These are phyloP conservation scores for Leucosticte australis DNA, from an alignment of 2,113 vertebrate genomes.

Conservation along the genomic window DNA sequence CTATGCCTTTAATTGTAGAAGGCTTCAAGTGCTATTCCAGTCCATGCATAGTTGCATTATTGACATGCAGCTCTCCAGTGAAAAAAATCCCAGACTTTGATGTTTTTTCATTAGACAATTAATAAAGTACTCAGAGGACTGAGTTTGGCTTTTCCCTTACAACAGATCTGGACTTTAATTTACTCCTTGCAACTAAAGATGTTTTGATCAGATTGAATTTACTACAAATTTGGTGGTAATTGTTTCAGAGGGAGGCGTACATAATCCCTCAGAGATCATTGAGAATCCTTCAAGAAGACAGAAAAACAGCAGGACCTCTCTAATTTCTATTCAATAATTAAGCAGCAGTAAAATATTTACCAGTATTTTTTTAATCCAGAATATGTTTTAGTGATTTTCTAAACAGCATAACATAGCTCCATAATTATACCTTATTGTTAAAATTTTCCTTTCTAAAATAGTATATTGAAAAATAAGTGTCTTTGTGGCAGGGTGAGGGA, in stretches of 20 bases:
- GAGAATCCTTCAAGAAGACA: background rate
- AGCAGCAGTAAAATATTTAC: background rate
- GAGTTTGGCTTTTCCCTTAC: background rate
- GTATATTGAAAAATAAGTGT: background rate
- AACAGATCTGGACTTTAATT: background rate
- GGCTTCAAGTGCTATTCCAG: background rate
- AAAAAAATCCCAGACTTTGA: fast-evolving
- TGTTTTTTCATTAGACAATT: background rate
- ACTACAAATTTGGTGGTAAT: background rate
- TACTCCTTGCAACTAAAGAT: background rate
- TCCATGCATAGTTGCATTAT: background rate
- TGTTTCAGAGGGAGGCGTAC: background rate
- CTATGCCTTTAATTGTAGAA: background rate
- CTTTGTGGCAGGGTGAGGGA: background rate
- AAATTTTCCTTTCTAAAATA: background rate
- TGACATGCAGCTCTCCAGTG: background rate
- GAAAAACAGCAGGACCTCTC: background rate
- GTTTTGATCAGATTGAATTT: background rate
- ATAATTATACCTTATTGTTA: background rate
- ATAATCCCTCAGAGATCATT: background rate
- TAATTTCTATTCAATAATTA: background rate
- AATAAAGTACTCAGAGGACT: background rate
- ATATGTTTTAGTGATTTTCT: background rate
- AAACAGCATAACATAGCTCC: background rate
- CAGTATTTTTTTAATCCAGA: background rate